Conservation (phyloP, 2,888 invertebrate species). For the Platycnemis pennipes region DNA sequence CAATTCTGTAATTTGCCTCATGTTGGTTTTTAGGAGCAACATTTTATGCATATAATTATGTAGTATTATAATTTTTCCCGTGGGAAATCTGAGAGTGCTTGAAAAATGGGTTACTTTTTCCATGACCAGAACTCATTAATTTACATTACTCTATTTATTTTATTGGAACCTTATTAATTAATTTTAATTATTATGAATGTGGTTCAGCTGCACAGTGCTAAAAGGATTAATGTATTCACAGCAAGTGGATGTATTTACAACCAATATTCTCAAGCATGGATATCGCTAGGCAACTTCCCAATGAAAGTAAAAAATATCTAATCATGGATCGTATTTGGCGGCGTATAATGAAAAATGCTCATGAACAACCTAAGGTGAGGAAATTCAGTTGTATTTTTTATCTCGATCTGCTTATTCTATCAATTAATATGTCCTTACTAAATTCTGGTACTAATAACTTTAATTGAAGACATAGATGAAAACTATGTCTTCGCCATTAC, state of each 20-base stretch:
- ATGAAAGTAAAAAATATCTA: slow-evolving; percentile 89
- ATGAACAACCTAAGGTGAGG: slow-evolving; percentile 85
- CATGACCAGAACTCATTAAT: no score
- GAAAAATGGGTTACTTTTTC: no score
- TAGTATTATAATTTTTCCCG: no score
- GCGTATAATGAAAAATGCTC: slow-evolving; percentile 87
- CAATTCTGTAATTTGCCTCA: no score
- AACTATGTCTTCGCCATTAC: not conserved
- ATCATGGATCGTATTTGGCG: slow-evolving; percentile 91
- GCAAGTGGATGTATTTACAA: slow-evolving; percentile 91
- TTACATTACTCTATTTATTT: no score
- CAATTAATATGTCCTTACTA: not conserved
- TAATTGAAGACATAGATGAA: not conserved
- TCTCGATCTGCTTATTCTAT: not conserved
- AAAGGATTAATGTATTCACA: slow-evolving; percentile 76
- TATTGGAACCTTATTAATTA: no score
- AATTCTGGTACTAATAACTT: not conserved
- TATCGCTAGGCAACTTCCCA: slow-evolving; percentile 88
- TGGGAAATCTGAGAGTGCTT: no score
- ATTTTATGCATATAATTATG: no score
- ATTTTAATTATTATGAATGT: no score
- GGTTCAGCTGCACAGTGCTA: no score
- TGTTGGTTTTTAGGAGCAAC: no score
- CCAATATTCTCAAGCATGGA: slow-evolving; percentile 92
- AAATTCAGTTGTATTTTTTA: slow-evolving; percentile 19